phyloP scores from a whole-genome alignment of 2,888 invertebrate species.

The Conops quadrifasciatus region DNA sequence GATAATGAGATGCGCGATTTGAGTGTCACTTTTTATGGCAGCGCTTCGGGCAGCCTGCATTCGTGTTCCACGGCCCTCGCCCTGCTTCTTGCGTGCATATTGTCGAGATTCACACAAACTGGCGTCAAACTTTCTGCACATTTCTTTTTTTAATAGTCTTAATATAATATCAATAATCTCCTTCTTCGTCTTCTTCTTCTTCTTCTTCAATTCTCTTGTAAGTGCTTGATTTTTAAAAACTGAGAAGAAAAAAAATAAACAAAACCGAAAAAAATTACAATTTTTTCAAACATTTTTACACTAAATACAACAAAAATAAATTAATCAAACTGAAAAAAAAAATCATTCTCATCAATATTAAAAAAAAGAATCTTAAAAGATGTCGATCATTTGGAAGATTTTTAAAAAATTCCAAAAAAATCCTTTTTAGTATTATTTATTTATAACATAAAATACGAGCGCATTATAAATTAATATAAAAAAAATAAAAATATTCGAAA shows the following conservation, averaged over 20 bases:
- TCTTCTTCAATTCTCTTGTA: not conserved
- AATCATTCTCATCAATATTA: constrained; percentile 27
- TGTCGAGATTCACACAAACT: constrained; percentile 17
- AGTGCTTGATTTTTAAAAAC: constrained; percentile 18
- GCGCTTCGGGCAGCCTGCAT: constrained; percentile 49
- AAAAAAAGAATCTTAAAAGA: constrained; percentile 16
- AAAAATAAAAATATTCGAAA: constrained; percentile 32
- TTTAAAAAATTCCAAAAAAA: constrained; percentile 39
- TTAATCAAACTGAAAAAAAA: constrained; percentile 23
- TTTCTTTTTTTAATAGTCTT: constrained; percentile 3
- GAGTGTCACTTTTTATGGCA: constrained; percentile 64
- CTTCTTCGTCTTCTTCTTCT: too few species aligned
- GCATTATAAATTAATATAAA: constrained; percentile 21
- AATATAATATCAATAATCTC: not conserved
- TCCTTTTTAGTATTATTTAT: constrained; percentile 39
- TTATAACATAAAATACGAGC: too few species aligned
- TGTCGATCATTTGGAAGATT: constrained; percentile 20
- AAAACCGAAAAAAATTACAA: not conserved
- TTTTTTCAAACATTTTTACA: constrained; percentile 22
- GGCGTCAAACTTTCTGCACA: constrained; percentile 26
- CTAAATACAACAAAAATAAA: constrained; percentile 7
- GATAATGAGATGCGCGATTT: constrained; percentile 66
- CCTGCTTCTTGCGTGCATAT: too few species aligned
- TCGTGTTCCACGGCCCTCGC: constrained; percentile 38
- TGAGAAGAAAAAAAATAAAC: constrained; percentile 18